Evolutionary conservation across 2,797 vertebrate genomes (phyloP), one percentile per base, ranked within the genome.

Genomic region (Sebastes kiyomatsui): DNA sequence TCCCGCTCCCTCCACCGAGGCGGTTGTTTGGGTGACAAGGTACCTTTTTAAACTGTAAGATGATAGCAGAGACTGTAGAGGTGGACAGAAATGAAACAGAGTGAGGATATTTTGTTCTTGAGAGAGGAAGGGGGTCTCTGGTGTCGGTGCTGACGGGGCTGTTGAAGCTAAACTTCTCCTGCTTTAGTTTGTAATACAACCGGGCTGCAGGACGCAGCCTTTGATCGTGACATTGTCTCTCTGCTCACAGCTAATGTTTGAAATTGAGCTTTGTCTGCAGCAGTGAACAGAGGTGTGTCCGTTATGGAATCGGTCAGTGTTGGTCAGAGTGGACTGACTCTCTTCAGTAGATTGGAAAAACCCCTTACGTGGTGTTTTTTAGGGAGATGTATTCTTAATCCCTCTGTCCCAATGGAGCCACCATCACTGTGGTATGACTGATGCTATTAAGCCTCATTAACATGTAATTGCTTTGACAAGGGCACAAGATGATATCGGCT

Each of bases 191-290:
- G 77, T 80, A 84, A 91, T 83, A 80, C 61, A 81, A 85, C 59
- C 79, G 49, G 73, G 80, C 84, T 66, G 69, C 81, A 91, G 87
- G 86, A 90, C 69, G 58, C 49, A 65, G 62, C 25, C 67, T 93
- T 91, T 92, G 85, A 91, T 90, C 73, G 59, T 52, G 84, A 85
- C 86, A 80, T 75, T 67, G 72, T 87, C 72, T 88, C 71, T 90
- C 77, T 62, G 74, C 80, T 82, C 67, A 23, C 35, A 90, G 87
- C 77, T 70, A 27, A 68, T 80, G 72, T 84, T 78, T 85, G 65
- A 77, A 90, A 90, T 77, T 46, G 76, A 84, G 76, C 88, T 91
- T 79, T 79, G 38, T 73, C 65, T 75, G 70, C 68, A 74, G 65
- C 69, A 67, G 67, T 61, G 27, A 81, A 70, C 46, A 72, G 56